Base-by-base conservation (phyloP, 2,113 vertebrate genomes). In the Ammodytes marinus region DNA sequence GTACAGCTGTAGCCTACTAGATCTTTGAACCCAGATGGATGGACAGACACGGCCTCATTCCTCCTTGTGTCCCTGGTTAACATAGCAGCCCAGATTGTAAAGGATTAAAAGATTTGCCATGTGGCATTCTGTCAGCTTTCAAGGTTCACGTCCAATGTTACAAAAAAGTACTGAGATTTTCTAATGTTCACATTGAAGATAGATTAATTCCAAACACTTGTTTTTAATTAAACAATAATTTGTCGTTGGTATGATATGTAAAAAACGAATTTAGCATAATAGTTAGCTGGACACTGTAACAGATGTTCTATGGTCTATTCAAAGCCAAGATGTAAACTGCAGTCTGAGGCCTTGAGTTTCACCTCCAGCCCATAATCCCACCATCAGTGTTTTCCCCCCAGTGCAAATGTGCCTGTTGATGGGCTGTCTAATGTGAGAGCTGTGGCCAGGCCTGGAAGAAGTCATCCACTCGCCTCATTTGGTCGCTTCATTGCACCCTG, bases 401-500 rank as follows among this genome's bases (percentile, higher is more conserved):
- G 78, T 85, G 78, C 79, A 91, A 91, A 94, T 76, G 90, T 92
- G 91, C 82, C 86, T 84, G 86, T 86, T 93, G 92, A 92, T 89
- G 88, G 88, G 82, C 83, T 93, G 91, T 94, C 90, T 89, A 85
- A 92, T 90, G 92, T 79, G 86, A 91, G 80, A 91, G 86, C 89
- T 74, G 80, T 82, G 88, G 86, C 89, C 83, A 88, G 81, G 89
- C 87, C 86, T 71, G 74, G 71, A 90, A 83, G 85, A 89, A 91
- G 79, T 87, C 93, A 81, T 91, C 89, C 90, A 89, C 89, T 92
- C 55, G 57, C 84, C 82, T 90, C 88, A 89, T 89, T 89, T 91
- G 85, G 91, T 81, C 73, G 86, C 93, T 93, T 93, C 92, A 84
- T 91, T 92, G 92, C 93, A 93, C 92, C 67, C 91, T 82, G 75